These are phyloP conservation scores for Torymus auratus DNA, from an alignment of 2,888 invertebrate genomes.

Conservation along the genomic window DNA sequence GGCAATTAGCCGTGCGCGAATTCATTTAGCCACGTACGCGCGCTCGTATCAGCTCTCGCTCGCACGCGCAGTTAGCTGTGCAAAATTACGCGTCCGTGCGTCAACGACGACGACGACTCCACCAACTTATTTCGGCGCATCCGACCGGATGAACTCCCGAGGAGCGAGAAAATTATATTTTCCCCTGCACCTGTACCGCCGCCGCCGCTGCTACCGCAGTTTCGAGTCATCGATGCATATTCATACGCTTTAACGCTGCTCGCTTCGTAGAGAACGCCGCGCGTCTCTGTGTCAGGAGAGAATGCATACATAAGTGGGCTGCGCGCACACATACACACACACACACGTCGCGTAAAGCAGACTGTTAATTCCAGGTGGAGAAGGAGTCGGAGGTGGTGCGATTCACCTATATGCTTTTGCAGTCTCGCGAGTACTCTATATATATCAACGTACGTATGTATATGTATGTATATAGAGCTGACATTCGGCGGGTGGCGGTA, in stretches of 20 bases:
- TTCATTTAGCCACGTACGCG: too few species aligned
- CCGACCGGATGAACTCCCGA: slow-evolving; percentile 63
- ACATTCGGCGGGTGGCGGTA: slow-evolving; percentile 33
- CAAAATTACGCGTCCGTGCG: too few species aligned
- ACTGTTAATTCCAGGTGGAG: slow-evolving; percentile 49
- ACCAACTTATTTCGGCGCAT: slow-evolving; percentile 8
- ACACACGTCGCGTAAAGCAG: slow-evolving; percentile 25
- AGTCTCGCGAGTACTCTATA: too few species aligned
- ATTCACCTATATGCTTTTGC: background rate
- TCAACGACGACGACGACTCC: too few species aligned
- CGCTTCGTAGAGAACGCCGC: too few species aligned
- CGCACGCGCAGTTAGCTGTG: too few species aligned
- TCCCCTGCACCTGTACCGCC: slow-evolving; percentile 13
- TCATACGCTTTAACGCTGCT: slow-evolving; percentile 68
- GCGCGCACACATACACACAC: too few species aligned
- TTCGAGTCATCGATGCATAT: slow-evolving; percentile 70
- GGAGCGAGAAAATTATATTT: slow-evolving; percentile 67
- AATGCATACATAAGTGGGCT: slow-evolving; percentile 8
- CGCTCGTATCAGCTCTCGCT: too few species aligned
- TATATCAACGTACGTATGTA: too few species aligned
- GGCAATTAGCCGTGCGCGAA: too few species aligned
- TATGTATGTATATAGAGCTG: slow-evolving; percentile 15
- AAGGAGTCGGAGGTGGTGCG: slow-evolving; percentile 5
- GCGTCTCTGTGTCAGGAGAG: background rate
- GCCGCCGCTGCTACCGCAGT: slow-evolving; percentile 36